Evolutionary conservation across 2,888 invertebrate genomes (phyloP).

Genomic region (Xanthorhoe spadicearia): DNA sequence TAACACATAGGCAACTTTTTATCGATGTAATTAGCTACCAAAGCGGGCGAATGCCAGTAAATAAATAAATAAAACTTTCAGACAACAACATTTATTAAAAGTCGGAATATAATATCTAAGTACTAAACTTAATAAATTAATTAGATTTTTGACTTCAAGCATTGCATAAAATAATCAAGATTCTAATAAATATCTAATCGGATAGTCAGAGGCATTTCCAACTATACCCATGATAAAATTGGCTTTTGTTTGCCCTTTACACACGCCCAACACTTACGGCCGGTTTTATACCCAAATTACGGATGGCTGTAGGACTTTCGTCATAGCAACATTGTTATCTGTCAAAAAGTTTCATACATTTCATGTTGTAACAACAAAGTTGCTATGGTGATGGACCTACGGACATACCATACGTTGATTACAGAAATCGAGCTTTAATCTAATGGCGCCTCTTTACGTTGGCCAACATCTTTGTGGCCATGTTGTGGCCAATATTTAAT

Average conservation of each 20-base stretch:
- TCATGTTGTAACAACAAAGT: no score
- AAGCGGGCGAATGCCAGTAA: not conserved
- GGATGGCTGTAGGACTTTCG: no score
- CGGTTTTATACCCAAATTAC: no score
- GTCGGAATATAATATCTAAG: not conserved
- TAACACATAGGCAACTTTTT: no score
- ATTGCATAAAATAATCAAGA: not conserved
- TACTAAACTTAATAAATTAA: not conserved
- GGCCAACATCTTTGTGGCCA: no score
- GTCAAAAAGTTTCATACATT: no score
- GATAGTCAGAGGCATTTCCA: not conserved
- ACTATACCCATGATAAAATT: not conserved
- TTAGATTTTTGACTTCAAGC: not conserved
- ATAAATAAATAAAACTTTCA: not conserved
- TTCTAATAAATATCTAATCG: not conserved
- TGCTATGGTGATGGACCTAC: no score
- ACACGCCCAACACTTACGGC: not conserved
- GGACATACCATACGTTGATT: no score
- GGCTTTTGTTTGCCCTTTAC: not conserved
- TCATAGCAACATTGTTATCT: no score
- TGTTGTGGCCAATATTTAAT: no score
- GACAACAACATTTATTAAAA: conserved; percentile 2
- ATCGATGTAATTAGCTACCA: no score
- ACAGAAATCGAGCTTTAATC: no score
- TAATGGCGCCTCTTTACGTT: not conserved